Base-by-base conservation (phyloP, 2,113 vertebrate species). In the sheep (Ovis aries) region DNA sequence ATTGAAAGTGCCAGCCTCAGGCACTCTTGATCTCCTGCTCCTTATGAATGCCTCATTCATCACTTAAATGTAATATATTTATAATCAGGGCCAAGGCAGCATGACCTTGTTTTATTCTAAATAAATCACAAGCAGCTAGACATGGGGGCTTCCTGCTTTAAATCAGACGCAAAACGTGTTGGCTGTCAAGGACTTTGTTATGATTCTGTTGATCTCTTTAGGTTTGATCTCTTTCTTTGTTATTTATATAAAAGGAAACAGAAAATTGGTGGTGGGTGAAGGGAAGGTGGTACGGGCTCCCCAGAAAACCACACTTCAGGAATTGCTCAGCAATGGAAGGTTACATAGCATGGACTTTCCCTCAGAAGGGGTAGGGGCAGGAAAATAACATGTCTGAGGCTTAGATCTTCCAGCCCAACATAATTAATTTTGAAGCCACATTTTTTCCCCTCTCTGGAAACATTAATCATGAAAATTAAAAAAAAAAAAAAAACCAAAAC, bases 21-120 rank as follows among this genome's bases (percentile, higher is more conserved):
- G 91, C 88, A 60, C 95, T 97, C 88, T 96, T 98, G 81, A 96
- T 97, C 98, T 98, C 53, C 33, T 97, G 77, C 52, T 90, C 10
- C 96, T 98, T 94, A 15, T 86, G 98, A 98, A 78, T 84, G 92
- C 11, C 3, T 8, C 94, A 82, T 96, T 97, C 62, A 96, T 96
- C 95, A 97, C 88, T 98, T 98, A 88, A 90, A 87, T 27, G 19
- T 97, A 98, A 96, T 98, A 91, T 89, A 97, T 97, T 97, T 98
- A 93, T 97, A 98, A 98, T 77, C 62, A 97, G 92, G 90, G 55
- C 97, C 92, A 98, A 77, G 55, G 78, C 97, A 85, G 91, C 57
- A 31, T 64, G 88, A 97, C 93, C 82, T 78, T 96, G 59, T 97
- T 97, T 97, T 94, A 98, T 98, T 98, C 95, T 95, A 98, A 98